Evolutionary conservation across 1,140 invertebrate genomes (phyloP).

Genomic region (Sitodiplosis mosellana): DNA sequence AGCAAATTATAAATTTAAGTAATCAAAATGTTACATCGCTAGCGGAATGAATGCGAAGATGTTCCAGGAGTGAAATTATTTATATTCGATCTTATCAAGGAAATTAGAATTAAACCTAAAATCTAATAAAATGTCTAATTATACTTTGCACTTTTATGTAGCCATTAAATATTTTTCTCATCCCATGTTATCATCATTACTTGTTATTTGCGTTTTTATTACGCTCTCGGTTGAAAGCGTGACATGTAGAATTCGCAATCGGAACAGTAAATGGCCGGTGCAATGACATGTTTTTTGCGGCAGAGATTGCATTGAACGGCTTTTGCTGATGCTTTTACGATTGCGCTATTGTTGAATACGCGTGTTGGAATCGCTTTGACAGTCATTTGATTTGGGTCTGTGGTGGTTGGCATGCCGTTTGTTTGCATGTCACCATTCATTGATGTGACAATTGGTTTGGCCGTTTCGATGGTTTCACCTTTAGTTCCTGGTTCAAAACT

Average conservation of each 20-base stretch:
- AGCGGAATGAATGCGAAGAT: no score
- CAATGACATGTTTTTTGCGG: conserved; percentile 56
- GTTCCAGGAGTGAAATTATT: no score
- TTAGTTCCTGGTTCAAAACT: conserved; percentile 47
- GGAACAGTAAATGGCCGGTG: conserved; percentile 60
- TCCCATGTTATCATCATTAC: background rate
- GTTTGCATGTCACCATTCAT: conserved; percentile 9
- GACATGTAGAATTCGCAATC: conserved; percentile 88
- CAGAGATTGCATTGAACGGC: conserved; percentile 57
- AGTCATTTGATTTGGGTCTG: conserved; percentile 8
- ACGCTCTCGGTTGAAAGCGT: conserved; percentile 43
- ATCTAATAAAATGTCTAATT: no score
- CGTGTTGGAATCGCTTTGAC: conserved; percentile 22
- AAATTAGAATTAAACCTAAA: no score
- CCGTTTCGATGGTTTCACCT: conserved; percentile 32
- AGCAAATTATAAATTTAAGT: no score
- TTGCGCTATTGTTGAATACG: conserved; percentile 15
- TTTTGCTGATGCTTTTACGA: conserved; percentile 31
- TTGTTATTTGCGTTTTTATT: background rate
- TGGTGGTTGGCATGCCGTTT: conserved; percentile 8
- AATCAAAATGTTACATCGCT: no score
- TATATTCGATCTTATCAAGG: no score
- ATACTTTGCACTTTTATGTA: no score
- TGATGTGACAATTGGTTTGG: conserved; percentile 25
- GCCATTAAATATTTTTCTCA: no score